Evolutionary conservation across 2,888 invertebrate genomes (phyloP).

Genomic region (Calephelis perditalis): DNA sequence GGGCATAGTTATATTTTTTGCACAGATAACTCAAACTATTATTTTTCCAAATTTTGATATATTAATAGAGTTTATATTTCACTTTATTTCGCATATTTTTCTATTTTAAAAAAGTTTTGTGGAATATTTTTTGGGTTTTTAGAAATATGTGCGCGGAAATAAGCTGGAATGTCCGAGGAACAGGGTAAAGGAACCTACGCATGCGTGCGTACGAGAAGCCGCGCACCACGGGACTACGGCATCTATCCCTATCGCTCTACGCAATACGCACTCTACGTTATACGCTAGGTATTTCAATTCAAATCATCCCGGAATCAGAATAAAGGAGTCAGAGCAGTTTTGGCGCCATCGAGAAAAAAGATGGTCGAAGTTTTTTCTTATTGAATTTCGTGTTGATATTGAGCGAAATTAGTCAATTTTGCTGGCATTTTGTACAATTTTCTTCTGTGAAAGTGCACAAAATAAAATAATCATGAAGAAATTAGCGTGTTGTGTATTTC

Average conservation of each 20-base stretch:
- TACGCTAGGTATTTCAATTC: slow-evolving; percentile 4
- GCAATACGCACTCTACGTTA: background rate
- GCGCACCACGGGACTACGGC: slow-evolving; percentile 54
- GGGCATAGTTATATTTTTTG: slow-evolving; percentile 49
- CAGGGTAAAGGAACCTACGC: slow-evolving; percentile 43
- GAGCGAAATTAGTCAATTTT: no score
- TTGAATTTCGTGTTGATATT: no score
- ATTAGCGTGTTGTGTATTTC: no score
- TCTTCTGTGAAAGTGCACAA: no score
- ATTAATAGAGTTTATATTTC: background rate
- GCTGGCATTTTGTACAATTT: no score
- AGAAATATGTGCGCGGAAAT: slow-evolving; percentile 18
- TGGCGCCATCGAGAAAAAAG: no score
- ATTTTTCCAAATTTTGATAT: background rate
- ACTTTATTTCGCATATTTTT: slow-evolving; percentile 3
- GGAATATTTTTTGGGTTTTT: slow-evolving; percentile 7
- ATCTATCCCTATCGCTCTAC: slow-evolving; percentile 9
- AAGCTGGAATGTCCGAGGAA: slow-evolving; percentile 41
- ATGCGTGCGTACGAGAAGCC: slow-evolving; percentile 57
- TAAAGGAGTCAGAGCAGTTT: background rate
- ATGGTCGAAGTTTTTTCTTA: no score
- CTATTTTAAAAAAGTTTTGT: slow-evolving; percentile 18
- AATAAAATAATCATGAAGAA: no score
- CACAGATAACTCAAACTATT: slow-evolving; percentile 43
- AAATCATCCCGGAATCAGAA: slow-evolving; percentile 9